A percentile compares a stretch with the other conserved stretches of the same genome.
These are phyloP conservation scores for Chloroclysta siterata DNA, from an alignment of 2,888 invertebrate genomes.

Conservation along the genomic window DNA sequence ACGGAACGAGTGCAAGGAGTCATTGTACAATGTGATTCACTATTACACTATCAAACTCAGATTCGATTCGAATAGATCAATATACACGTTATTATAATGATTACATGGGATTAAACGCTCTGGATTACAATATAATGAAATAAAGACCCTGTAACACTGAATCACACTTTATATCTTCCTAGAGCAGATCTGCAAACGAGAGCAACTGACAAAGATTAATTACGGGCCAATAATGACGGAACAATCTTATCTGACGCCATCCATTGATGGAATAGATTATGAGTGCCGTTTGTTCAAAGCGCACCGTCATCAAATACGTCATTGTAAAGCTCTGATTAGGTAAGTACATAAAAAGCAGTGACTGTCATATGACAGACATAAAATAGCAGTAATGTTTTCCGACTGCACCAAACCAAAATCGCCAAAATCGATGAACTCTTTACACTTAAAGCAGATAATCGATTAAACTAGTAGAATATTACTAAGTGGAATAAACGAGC, in stretches of 20 bases:
- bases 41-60: not conserved
- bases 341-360: too few relatives aligned
- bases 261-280: constrained; percentile 65
- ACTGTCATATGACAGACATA: too few relatives aligned
- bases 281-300: constrained; percentile 55
- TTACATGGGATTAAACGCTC: too few relatives aligned
- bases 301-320: constrained; percentile 52
- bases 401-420: too few relatives aligned
- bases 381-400: too few relatives aligned
- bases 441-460: too few relatives aligned
- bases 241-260: constrained; percentile 68
- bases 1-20: constrained; percentile 50
- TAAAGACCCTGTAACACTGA: constrained; percentile 9
- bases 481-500: too few relatives aligned
- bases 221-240: constrained; percentile 70
- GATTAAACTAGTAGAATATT: too few relatives aligned
- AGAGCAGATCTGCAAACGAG: constrained; percentile 63
- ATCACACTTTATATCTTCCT: constrained; percentile 49
- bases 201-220: constrained; percentile 76
- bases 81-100: too few relatives aligned
- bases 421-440: too few relatives aligned
- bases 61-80: too few relatives aligned
- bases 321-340: not conserved
- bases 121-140: too few relatives aligned
- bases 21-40: constrained; percentile 8